Conservation (phyloP, 2,797 vertebrate species). For the Scleropages formosus region DNA sequence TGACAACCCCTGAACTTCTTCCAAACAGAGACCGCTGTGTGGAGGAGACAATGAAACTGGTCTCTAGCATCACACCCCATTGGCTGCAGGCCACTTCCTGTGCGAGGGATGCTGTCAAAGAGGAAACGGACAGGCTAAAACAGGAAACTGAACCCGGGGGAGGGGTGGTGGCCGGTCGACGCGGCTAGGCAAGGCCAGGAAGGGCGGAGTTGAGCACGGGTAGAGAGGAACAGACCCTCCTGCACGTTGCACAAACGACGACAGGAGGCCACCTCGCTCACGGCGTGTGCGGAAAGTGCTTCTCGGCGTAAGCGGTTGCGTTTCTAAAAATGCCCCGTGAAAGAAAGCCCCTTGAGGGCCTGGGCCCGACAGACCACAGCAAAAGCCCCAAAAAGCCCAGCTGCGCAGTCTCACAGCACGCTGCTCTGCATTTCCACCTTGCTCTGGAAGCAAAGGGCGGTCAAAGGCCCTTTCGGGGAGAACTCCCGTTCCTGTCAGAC, state of each 20-base stretch:
- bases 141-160: slow-evolving; percentile 33
- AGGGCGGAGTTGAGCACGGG: not conserved
- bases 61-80: not conserved
- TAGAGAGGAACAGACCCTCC: not conserved
- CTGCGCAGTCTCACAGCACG: not conserved
- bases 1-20: too few relatives aligned
- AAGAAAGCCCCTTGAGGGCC: not conserved
- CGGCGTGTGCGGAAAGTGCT: not conserved
- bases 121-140: slow-evolving; percentile 30
- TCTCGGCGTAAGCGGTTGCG: not conserved
- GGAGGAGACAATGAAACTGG: too few relatives aligned
- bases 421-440: too few relatives aligned
- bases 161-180: slow-evolving; percentile 6
- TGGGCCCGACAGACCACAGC: too few relatives aligned
- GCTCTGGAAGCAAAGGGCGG: too few relatives aligned
- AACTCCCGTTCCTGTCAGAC: too few relatives aligned
- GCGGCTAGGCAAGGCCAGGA: not conserved
- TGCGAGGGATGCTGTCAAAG: slow-evolving; percentile 20
- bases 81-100: slow-evolving; percentile 22
- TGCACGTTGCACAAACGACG: slow-evolving; percentile 6
- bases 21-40: too few relatives aligned
- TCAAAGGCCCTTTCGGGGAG: too few relatives aligned
- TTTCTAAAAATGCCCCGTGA: not conserved
- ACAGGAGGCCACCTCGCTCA: not conserved
- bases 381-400: not conserved